phyloP scores from a whole-genome alignment of 2,888 invertebrate genomes.

The Mactromeris polynyma region DNA sequence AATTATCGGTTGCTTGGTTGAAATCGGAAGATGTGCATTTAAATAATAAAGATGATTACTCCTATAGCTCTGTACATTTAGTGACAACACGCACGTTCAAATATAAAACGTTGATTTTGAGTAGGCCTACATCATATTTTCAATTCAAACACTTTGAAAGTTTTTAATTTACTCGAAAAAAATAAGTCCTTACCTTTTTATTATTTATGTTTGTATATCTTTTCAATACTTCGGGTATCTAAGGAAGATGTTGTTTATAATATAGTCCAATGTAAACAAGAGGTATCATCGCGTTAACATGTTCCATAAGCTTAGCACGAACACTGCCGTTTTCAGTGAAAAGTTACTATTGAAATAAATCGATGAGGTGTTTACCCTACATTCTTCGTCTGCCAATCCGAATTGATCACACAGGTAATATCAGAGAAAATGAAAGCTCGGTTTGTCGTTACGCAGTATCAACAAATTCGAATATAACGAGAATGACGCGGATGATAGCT shows the following conservation, averaged over 20 bases:
- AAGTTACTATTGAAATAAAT: not conserved
- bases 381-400: not conserved
- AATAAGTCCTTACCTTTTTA: not conserved
- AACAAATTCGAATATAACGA: not conserved
- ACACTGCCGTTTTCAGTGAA: not conserved
- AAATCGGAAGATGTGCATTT: not conserved
- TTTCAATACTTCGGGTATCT: not conserved
- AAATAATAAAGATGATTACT: not conserved
- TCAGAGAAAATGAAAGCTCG: not conserved
- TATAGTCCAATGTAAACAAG: not conserved
- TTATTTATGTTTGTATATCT: not conserved
- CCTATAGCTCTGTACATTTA: not conserved
- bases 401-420: not conserved
- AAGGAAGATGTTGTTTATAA: not conserved
- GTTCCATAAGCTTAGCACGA: not conserved
- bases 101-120: not conserved
- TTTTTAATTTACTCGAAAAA: not conserved
- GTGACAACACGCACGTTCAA: not conserved
- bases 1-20: slow-evolving; percentile 6
- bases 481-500: not conserved
- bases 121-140: too few species aligned
- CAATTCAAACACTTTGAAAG: not conserved
- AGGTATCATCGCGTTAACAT: not conserved
- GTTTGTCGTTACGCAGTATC: not conserved
- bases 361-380: not conserved